Conservation (phyloP, 2,113 vertebrate genomes). For the Atrichornis clamosus region DNA sequence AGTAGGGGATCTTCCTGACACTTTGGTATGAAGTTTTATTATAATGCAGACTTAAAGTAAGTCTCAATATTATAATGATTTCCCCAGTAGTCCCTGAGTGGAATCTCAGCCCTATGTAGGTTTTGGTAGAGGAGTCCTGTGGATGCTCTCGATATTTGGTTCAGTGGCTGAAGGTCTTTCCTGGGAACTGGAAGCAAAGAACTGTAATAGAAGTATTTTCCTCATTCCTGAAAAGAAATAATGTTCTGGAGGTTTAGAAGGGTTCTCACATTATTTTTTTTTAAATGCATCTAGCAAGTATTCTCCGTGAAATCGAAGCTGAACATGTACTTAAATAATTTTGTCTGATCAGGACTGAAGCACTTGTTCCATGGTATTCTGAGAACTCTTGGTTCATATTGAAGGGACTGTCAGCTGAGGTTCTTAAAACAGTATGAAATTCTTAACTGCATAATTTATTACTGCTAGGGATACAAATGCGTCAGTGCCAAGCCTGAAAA, state of each 20-base stretch:
- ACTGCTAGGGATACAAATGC: background rate
- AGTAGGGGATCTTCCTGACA: background rate
- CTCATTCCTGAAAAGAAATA: background rate
- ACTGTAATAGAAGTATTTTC: background rate
- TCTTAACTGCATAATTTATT: constrained; percentile 7
- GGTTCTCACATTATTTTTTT: background rate
- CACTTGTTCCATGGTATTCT: background rate
- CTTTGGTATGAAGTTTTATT: background rate
- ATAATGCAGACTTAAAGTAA: background rate
- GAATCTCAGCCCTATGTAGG: background rate
- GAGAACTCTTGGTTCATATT: background rate
- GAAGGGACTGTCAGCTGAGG: background rate
- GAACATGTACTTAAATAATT: background rate
- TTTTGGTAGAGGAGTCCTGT: background rate
- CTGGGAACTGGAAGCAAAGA: background rate
- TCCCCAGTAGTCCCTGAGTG: background rate
- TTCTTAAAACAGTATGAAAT: constrained; percentile 15
- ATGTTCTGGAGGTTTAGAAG: background rate
- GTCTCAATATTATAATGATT: background rate
- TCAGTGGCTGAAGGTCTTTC: background rate
- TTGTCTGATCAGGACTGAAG: background rate
- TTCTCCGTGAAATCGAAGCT: background rate
- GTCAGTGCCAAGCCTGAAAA: background rate
- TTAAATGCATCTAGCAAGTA: background rate
- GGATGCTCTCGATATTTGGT: fast-evolving